A percentile compares a stretch with the other conserved stretches of the same genome.
Conservation (phyloP, 2,113 vertebrate species). For the Megaceryle maxima region DNA sequence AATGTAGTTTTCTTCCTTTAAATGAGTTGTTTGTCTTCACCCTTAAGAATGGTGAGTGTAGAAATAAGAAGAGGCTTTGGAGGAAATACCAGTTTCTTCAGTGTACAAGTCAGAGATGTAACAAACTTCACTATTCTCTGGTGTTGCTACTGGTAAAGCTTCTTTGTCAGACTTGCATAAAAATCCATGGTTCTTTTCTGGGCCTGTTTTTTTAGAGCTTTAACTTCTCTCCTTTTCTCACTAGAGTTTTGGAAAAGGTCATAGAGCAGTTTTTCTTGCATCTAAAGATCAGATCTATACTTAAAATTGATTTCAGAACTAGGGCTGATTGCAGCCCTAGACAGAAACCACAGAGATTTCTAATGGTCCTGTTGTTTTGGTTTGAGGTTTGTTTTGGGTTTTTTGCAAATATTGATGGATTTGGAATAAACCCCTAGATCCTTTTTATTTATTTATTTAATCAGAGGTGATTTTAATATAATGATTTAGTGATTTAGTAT, state of each 20-base stretch:
- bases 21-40: not conserved
- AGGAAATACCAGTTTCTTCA: not conserved
- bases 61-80: not conserved
- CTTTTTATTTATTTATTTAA: not conserved
- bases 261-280: not conserved
- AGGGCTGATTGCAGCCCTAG: not conserved
- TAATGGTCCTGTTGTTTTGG: not conserved
- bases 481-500: not conserved
- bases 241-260: not conserved
- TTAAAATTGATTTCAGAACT: not conserved
- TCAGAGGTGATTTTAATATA: not conserved
- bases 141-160: not conserved
- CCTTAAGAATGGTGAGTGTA: not conserved
- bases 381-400: not conserved
- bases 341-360: not conserved
- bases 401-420: not conserved
- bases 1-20: not conserved
- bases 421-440: not conserved
- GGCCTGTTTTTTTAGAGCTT: not conserved
- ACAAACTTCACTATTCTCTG: accelerated
- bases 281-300: not conserved
- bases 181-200: not conserved
- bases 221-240: not conserved
- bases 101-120: not conserved
- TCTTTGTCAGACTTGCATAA: not conserved